Conservation (phyloP, 2,113 vertebrate species). For the Synchiropus splendidus region DNA sequence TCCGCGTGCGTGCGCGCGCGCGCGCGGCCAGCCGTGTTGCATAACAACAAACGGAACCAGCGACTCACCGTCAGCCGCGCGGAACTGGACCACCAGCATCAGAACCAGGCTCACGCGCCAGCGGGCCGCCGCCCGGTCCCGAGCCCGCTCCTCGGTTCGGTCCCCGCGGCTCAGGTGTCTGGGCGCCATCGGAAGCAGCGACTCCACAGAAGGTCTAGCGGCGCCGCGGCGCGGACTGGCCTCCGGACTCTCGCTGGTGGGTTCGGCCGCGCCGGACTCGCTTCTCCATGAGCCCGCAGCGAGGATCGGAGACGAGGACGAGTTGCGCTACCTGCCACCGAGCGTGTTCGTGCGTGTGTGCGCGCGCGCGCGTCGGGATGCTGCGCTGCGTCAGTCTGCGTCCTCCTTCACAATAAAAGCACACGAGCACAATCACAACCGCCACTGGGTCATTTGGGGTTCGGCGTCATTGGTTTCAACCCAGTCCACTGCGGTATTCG, state of each 20-base stretch:
- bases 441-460: too few relatives aligned
- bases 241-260: slow-evolving; percentile 51
- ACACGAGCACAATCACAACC: background rate
- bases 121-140: slow-evolving; percentile 41
- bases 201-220: slow-evolving; percentile 51
- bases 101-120: slow-evolving; percentile 50
- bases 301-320: background rate
- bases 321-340: slow-evolving; percentile 5
- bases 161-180: background rate
- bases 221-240: slow-evolving; percentile 51
- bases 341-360: background rate
- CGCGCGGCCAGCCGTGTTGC: slow-evolving; percentile 6
- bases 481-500: too few relatives aligned
- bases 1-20: too few relatives aligned
- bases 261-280: slow-evolving; percentile 37
- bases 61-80: slow-evolving; percentile 56
- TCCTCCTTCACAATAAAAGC: slow-evolving; percentile 36
- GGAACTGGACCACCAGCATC: slow-evolving; percentile 62
- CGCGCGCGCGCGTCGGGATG: slow-evolving; percentile 14
- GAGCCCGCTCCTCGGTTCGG: slow-evolving; percentile 30
- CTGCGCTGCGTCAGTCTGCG: slow-evolving; percentile 6
- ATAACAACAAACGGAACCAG: slow-evolving; percentile 7
- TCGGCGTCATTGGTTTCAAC: too few relatives aligned
- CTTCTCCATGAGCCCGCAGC: slow-evolving; percentile 48
- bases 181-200: slow-evolving; percentile 10